Percentiles rank a stretch among this genome's conserved stretches.
phyloP scores from a whole-genome alignment of 1,140 invertebrate genomes.

The Cotesia typhae region DNA sequence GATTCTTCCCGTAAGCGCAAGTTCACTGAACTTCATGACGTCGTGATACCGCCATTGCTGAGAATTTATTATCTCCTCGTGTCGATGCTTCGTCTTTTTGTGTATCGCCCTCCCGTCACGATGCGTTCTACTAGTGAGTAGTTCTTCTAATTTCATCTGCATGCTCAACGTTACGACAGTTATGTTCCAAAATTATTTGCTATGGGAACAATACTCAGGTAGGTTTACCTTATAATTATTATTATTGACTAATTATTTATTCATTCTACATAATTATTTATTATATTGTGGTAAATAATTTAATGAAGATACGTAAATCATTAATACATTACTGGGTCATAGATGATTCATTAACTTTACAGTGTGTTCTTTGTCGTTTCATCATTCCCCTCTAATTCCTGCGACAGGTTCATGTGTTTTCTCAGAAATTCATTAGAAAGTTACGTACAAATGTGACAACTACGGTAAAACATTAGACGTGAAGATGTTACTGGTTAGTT shows the following conservation, averaged over 20 bases:
- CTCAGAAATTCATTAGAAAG: conserved; percentile 45
- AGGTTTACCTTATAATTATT: not conserved
- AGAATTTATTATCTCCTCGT: conserved; percentile 55
- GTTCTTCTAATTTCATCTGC: conserved; percentile 23
- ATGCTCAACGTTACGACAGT: conserved; percentile 5
- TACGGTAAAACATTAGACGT: conserved; percentile 26
- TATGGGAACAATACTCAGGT: conserved; percentile 17
- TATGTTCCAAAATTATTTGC: conserved; percentile 13
- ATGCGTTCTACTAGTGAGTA: conserved; percentile 19
- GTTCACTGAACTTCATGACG: conserved; percentile 42
- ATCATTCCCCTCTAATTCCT: conserved; percentile 45
- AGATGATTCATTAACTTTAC: conserved; percentile 34
- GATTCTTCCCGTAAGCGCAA: conserved; percentile 31
- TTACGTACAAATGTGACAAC: conserved; percentile 35
- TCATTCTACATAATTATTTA: not conserved
- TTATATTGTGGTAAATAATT: conserved; percentile 15
- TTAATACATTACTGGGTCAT: conserved; percentile 24
- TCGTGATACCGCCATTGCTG: conserved; percentile 50
- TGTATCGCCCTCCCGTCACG: conserved; percentile 20
- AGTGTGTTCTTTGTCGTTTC: conserved; percentile 13
- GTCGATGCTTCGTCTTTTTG: conserved; percentile 42
- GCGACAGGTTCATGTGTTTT: conserved; percentile 43
- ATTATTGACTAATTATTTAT: not conserved
- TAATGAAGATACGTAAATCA: not conserved
- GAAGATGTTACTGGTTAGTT: conserved; percentile 31